Conservation (phyloP, 2,888 invertebrate genomes). For the Sarcophaga rosellei region DNA sequence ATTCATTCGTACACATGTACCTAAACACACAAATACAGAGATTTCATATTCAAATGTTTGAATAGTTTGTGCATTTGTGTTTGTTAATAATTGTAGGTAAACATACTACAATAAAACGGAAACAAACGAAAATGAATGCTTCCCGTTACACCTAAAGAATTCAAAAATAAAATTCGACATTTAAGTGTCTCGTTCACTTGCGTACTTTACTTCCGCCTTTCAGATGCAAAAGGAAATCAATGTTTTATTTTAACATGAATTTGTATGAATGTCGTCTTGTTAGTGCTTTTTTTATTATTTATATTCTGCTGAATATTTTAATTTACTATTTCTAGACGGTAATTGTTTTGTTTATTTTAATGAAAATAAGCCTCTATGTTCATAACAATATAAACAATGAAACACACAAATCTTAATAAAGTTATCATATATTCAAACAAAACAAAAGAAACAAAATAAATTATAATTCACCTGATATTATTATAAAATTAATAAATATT, state of each 20-base stretch:
- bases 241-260: neutral
- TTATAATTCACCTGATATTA: no score
- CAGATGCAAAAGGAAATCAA: neutral
- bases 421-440: no score
- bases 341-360: neutral
- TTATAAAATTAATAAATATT: no score
- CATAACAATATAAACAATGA: no score
- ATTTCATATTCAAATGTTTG: conserved; percentile 16
- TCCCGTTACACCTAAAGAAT: conserved; percentile 21
- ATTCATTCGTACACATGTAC: neutral
- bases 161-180: neutral
- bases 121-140: conserved; percentile 56
- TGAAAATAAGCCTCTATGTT: neutral
- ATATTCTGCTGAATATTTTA: conserved; percentile 45
- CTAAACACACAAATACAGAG: neutral
- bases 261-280: neutral
- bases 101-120: conserved; percentile 33
- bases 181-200: conserved; percentile 58
- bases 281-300: conserved; percentile 37
- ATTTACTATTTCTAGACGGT: neutral
- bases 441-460: no score
- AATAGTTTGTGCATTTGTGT: neutral
- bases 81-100: neutral
- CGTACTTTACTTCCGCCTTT: conserved; percentile 53
- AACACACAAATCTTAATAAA: no score